Percentiles rank a stretch among this genome's conserved stretches.
Evolutionary conservation across 2,888 invertebrate genomes (phyloP).

Genomic region (Tridacna crocea): DNA sequence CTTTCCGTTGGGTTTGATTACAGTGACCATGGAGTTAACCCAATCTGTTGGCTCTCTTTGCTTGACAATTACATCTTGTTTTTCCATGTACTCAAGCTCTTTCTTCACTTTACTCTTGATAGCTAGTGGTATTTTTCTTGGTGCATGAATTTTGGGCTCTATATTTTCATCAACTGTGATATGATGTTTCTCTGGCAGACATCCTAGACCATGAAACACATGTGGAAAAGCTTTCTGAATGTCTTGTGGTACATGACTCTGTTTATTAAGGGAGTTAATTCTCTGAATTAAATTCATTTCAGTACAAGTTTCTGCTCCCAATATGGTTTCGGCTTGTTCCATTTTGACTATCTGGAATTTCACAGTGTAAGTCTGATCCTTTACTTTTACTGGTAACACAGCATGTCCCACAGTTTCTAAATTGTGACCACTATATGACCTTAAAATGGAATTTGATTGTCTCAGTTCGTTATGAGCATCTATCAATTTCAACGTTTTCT

Average conservation of each 20-base stretch:
- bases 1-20: no score
- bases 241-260: conserved; percentile 9
- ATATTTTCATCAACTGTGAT: conserved; percentile 33
- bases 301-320: conserved; percentile 31
- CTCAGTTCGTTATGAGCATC: neutral
- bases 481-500: conserved; percentile 13
- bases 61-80: conserved; percentile 51
- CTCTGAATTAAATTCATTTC: conserved; percentile 26
- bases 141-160: conserved; percentile 37
- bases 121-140: conserved; percentile 44
- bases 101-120: conserved; percentile 43
- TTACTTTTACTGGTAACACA: conserved; percentile 15
- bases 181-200: conserved; percentile 32
- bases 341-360: conserved; percentile 38
- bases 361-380: conserved; percentile 17
- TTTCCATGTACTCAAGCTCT: conserved; percentile 51
- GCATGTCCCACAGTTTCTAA: conserved; percentile 5
- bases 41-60: no score
- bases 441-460: conserved; percentile 9
- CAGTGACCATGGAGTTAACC: no score
- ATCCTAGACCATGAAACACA: conserved; percentile 38
- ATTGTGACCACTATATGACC: conserved; percentile 37
- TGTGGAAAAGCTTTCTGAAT: conserved; percentile 26
- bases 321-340: conserved; percentile 13
- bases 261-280: conserved; percentile 17